Base-by-base conservation (phyloP, 2,113 vertebrate species). In the Sialia sialis region DNA sequence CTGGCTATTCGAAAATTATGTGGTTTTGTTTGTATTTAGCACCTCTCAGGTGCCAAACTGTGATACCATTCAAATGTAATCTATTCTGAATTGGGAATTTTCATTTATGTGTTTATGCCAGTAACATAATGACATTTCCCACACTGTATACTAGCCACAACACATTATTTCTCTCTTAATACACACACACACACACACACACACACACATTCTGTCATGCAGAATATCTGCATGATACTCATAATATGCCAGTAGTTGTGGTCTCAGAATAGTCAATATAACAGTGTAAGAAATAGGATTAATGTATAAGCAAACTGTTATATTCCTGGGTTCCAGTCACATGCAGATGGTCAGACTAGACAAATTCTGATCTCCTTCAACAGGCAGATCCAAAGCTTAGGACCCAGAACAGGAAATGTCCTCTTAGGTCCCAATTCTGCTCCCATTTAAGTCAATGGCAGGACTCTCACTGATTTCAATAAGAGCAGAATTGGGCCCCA, bases 401-500 rank as follows among this genome's bases (percentile, higher is more conserved):
- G 72, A 81, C 90, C 84, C 60, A 77, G 79, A 86, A 92, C 51
- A 67, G 75, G 87, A 94, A 93, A 92, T 4, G 34, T 90, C 75
- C n/a, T 95, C 95, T 92, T 93, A 81, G 82, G 79, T 97, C 93
- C 95, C 96, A 95, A 78, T 97, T 97, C 91, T 96, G 93, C 91
- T 96, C 95, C 93, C 76, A 95, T 88, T 92, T 92, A 95, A 95
- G 48, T 95, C 96, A 96, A 81, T 96, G 94, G 92, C 92, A 95
- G 85, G 91, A 95, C 85, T 95, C 91, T 94, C 94, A 95, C 79
- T 96, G 95, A 96, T 97, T 96, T 95, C 79, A 95, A 92, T 93
- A 67, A 95, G 94, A 96, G 93, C 93, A 96, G 94, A 96, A 97
- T 90, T 96, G 92, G 95, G 94, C 94, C 93, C 91, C 69, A 97